These are phyloP conservation scores for Zonitis immaculata DNA, from an alignment of 2,888 invertebrate genomes.

Conservation along the genomic window DNA sequence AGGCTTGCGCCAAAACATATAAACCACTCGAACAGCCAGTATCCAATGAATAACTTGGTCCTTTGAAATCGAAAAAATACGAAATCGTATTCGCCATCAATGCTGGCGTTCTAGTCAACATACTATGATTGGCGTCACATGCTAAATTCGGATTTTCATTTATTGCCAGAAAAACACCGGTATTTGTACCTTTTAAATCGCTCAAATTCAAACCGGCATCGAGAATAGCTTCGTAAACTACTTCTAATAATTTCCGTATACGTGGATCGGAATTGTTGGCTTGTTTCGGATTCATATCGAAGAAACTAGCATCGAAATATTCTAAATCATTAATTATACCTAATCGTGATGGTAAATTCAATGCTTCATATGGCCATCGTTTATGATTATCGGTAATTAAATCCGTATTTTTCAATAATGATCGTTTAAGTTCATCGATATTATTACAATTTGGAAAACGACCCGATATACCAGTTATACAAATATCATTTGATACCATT, in stretches of 20 bases:
- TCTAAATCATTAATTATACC: constrained; percentile 29
- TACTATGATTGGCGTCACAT: constrained; percentile 10
- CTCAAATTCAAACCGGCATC: constrained; percentile 33
- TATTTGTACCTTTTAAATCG: constrained; percentile 29
- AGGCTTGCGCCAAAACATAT: constrained; percentile 26
- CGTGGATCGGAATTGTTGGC: constrained; percentile 31
- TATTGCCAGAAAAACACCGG: constrained; percentile 26
- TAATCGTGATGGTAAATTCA: constrained; percentile 21
- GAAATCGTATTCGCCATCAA: constrained; percentile 29
- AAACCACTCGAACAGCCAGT: constrained; percentile 32
- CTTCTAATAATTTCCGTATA: constrained; percentile 30
- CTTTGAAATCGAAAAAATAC: constrained; percentile 31
- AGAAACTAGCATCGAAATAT: constrained; percentile 31
- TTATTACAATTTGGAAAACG: constrained; percentile 60
- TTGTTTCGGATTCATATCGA: constrained; percentile 30
- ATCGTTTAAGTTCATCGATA: constrained; percentile 54
- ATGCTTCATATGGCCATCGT: constrained; percentile 61
- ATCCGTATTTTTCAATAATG: constrained; percentile 54
- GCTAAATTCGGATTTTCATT: constrained; percentile 10
- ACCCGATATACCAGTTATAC: constrained; percentile 54
- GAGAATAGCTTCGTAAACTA: constrained; percentile 29
- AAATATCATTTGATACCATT: constrained; percentile 37
- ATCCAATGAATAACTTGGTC: constrained; percentile 31
- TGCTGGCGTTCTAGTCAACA: constrained; percentile 18
- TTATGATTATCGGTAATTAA: constrained; percentile 73